Evolutionary conservation across 2,113 vertebrate species (phyloP).

Genomic region (Noctilio leporinus): DNA sequence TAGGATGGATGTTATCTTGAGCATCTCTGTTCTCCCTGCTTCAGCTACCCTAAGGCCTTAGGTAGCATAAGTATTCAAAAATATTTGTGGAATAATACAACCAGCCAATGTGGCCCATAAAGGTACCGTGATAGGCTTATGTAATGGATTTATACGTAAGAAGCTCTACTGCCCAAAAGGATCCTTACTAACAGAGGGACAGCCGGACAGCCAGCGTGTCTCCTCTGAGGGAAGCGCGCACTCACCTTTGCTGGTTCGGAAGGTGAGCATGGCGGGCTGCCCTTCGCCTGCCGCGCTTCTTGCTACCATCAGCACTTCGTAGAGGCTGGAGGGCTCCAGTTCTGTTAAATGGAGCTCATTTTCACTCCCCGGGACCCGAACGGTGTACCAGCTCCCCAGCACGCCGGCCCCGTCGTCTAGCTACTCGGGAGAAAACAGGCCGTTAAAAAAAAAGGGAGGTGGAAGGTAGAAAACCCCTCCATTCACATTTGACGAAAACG

Average conservation of each 20-base stretch:
- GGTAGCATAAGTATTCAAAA: background rate
- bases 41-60: background rate
- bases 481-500: background rate
- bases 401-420: slow-evolving; percentile 84
- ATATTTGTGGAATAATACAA: background rate
- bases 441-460: background rate
- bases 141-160: background rate
- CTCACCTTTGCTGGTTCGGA: slow-evolving; percentile 96
- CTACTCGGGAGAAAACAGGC: slow-evolving; percentile 71
- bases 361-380: slow-evolving; percentile 95
- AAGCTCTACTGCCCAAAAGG: background rate
- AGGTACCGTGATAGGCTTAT: too few relatives aligned
- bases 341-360: slow-evolving; percentile 90
- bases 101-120: background rate
- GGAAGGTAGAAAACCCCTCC: background rate
- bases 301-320: slow-evolving; percentile 97
- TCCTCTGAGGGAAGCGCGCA: background rate
- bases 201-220: background rate
- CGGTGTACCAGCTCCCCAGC: slow-evolving; percentile 88
- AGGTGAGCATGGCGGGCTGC: slow-evolving; percentile 97
- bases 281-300: slow-evolving; percentile 90
- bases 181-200: background rate
- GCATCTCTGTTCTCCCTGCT: background rate
- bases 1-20: background rate
- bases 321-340: slow-evolving; percentile 93